Evolutionary conservation across 2,113 vertebrate genomes (phyloP).

Genomic region (Strigops habroptila): DNA sequence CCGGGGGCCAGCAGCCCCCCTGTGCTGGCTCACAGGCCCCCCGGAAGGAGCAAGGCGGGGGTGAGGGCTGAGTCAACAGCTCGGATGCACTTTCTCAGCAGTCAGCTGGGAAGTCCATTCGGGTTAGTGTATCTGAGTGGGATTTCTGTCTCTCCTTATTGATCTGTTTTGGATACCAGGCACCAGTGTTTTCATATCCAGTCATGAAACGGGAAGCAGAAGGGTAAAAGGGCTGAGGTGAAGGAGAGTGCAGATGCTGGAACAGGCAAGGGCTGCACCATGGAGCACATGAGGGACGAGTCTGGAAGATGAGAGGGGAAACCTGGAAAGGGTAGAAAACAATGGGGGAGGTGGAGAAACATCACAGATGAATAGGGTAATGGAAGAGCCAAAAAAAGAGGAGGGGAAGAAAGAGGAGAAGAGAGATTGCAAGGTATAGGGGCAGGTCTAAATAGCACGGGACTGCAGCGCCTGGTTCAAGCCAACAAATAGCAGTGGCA

Average conservation of each 20-base stretch:
- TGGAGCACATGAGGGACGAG: background rate
- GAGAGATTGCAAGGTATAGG: fast-evolving
- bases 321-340: background rate
- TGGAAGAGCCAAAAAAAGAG: background rate
- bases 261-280: background rate
- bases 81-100: background rate
- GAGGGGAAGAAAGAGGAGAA: background rate
- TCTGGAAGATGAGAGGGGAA: background rate
- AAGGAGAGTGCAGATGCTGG: background rate
- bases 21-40: background rate
- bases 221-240: background rate
- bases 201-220: background rate
- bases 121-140: background rate
- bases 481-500: background rate
- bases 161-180: background rate
- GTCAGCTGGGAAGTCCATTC: background rate
- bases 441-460: background rate
- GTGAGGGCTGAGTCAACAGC: background rate
- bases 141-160: background rate
- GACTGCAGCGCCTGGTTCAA: fast-evolving
- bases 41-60: background rate
- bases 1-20: background rate
- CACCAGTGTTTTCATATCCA: background rate
- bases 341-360: background rate
- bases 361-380: fast-evolving